Evolutionary conservation across 2,113 vertebrate species (phyloP).

Genomic region (Dinomys branickii): DNA sequence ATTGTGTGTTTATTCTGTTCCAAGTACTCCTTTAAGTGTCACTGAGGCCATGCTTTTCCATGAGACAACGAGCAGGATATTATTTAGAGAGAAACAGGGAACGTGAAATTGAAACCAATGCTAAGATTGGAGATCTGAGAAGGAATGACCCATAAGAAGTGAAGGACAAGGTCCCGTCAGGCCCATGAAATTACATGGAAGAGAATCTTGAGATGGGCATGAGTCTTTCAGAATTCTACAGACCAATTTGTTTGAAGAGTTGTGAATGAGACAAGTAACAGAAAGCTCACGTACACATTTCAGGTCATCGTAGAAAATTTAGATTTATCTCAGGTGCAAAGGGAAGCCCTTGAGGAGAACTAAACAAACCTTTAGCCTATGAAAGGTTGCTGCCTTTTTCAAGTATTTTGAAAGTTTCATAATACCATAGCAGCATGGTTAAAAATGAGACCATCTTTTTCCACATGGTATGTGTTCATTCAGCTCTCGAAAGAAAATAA

Average conservation of each 20-base stretch:
- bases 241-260: not conserved
- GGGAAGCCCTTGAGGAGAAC: not conserved
- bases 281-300: not conserved
- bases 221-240: not conserved
- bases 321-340: conserved; percentile 11
- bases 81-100: not conserved
- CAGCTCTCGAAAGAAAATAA: conserved; percentile 47
- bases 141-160: not conserved
- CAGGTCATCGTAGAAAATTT: not conserved
- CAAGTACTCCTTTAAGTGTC: too few species aligned
- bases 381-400: not conserved
- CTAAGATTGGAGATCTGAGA: not conserved
- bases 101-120: not conserved
- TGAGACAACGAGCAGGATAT: not conserved
- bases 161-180: not conserved
- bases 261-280: not conserved
- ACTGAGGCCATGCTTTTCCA: not conserved
- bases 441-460: conserved; percentile 26
- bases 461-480: not conserved
- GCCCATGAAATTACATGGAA: not conserved
- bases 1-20: not conserved
- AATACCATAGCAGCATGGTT: not conserved
- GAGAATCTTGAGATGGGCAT: not conserved
- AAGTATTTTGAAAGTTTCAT: not conserved
- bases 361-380: not conserved